phyloP scores from a whole-genome alignment of 2,113 vertebrate genomes.

The Campylomormyrus tamandua region DNA sequence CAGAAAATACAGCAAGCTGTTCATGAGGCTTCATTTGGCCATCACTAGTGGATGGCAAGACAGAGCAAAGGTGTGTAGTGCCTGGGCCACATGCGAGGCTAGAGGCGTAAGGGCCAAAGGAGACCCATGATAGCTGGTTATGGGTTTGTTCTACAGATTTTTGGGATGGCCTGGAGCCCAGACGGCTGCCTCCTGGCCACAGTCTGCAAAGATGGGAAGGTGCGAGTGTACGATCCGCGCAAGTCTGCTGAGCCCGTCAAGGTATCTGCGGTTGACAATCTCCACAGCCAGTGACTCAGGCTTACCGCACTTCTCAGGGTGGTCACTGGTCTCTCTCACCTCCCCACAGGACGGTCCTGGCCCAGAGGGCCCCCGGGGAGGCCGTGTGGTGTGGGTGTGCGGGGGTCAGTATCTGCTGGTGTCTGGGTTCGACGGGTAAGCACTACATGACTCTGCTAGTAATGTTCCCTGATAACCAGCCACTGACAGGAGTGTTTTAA shows the following conservation, averaged over 20 bases:
- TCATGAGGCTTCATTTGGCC: background rate
- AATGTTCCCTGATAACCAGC: background rate
- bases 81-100: background rate
- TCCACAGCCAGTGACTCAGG: background rate
- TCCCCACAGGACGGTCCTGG: conserved; percentile 75
- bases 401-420: conserved; percentile 73
- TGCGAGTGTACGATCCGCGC: conserved; percentile 81
- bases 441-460: background rate
- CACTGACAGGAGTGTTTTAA: background rate
- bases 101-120: background rate
- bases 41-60: background rate
- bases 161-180: conserved; percentile 84
- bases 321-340: background rate
- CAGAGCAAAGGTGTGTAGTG: background rate
- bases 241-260: conserved; percentile 60
- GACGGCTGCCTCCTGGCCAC: conserved; percentile 80
- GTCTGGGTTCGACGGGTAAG: conserved; percentile 86
- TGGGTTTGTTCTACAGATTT: conserved; percentile 64
- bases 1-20: background rate
- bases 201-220: conserved; percentile 76
- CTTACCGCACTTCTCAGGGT: too few relatives aligned
- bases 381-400: conserved; percentile 85
- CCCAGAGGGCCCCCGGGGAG: conserved; percentile 80
- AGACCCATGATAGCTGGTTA: background rate
- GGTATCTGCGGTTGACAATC: conserved; percentile 50